phyloP scores from a whole-genome alignment of 2,888 invertebrate genomes.

The Brenthis ino region DNA sequence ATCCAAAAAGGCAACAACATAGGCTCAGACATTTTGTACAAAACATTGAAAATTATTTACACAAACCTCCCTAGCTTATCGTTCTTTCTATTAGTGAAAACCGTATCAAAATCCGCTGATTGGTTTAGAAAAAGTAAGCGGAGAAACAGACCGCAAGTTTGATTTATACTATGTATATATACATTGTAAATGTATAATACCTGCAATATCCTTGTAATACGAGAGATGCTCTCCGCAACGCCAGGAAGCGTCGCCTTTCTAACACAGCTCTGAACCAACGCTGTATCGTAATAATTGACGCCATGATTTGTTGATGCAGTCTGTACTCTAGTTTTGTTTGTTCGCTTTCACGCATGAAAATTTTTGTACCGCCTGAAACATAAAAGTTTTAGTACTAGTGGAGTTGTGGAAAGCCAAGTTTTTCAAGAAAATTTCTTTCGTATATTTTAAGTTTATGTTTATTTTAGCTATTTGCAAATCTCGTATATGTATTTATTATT shows the following conservation, averaged over 20 bases:
- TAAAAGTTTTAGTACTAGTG: background rate
- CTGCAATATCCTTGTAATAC: constrained; percentile 85
- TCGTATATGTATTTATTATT: too few species aligned
- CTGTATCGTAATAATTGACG: constrained; percentile 95
- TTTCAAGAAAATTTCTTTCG: too few species aligned
- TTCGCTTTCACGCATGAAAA: constrained; percentile 96
- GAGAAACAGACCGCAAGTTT: background rate
- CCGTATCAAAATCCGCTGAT: too few species aligned
- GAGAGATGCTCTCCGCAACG: constrained; percentile 87
- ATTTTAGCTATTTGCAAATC: too few species aligned
- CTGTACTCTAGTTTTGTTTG: constrained; percentile 95
- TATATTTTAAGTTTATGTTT: too few species aligned
- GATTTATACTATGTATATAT: background rate
- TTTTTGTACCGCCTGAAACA: constrained; percentile 88
- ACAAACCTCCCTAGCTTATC: background rate
- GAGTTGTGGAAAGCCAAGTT: too few species aligned
- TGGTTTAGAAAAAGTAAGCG: too few species aligned
- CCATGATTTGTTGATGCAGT: constrained; percentile 96
- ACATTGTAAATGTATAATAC: constrained; percentile 46
- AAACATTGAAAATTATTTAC: background rate
- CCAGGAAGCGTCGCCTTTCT: constrained; percentile 89
- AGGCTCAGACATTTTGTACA: background rate
- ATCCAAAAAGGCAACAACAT: too few species aligned
- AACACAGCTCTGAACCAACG: constrained; percentile 93
- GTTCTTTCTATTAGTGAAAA: background rate